Percentiles rank a stretch among this genome's conserved stretches.
Conservation (phyloP, 2,888 invertebrate genomes). For the Portevinia maculata region DNA sequence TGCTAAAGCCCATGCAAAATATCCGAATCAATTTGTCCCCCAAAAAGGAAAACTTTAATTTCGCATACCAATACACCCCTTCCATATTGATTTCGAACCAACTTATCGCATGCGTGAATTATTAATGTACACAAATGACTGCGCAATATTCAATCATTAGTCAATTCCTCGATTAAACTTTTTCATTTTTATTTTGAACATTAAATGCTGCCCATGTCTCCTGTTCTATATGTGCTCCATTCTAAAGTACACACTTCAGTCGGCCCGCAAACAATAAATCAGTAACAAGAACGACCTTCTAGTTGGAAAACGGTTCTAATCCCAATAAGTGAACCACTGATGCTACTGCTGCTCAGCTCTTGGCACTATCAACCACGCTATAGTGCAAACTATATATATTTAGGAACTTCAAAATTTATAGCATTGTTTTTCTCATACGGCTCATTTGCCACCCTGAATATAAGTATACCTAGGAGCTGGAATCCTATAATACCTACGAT, state of each 20-base stretch:
- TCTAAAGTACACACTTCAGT: conserved; percentile 30
- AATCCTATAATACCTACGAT: conserved; percentile 45
- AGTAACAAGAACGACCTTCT: conserved; percentile 44
- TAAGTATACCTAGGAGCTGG: conserved; percentile 14
- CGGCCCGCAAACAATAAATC: conserved; percentile 59
- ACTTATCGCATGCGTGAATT: not conserved
- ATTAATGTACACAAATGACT: conserved; percentile 47
- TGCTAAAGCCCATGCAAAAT: no score
- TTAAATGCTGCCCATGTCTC: not conserved
- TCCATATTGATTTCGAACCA: no score
- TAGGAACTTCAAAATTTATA: conserved; percentile 63
- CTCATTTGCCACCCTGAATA: conserved; percentile 50
- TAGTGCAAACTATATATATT: not conserved
- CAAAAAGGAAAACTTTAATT: no score
- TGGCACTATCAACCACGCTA: conserved; percentile 9
- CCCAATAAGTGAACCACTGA: conserved; percentile 59
- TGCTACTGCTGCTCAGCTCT: conserved; percentile 15
- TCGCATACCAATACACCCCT: no score
- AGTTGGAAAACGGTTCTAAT: conserved; percentile 57
- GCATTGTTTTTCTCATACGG: conserved; percentile 54
- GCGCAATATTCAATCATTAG: conserved; percentile 42
- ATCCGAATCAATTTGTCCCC: no score
- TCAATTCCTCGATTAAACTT: conserved; percentile 28
- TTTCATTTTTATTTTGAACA: conserved; percentile 22
- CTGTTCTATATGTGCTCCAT: conserved; percentile 14